Evolutionary conservation across 2,888 invertebrate species (phyloP), one percentile per base, ranked within the genome.

Genomic region (Tenthredo notha): DNA sequence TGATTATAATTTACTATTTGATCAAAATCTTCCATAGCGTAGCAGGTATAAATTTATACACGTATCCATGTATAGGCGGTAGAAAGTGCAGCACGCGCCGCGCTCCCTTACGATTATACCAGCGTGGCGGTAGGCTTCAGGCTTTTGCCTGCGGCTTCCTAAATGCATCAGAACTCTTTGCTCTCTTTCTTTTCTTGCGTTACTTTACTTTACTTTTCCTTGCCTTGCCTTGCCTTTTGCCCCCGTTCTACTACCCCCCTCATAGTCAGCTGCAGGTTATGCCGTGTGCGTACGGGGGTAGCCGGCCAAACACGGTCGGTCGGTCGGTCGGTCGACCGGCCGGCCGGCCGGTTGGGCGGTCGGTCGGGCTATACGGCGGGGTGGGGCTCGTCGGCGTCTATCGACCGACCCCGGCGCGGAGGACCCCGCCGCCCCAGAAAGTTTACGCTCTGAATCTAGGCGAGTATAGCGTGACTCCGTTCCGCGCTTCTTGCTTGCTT

Each of bases 341-440:
- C 33, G 33, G 33, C 4, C 33, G 33, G 33, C 4, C 5, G 5
- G 33, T 89, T 86, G 88, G 88, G 87, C 86, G 86, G 72, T 54
- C 72, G 86, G 85, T 84, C 85, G 85, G 85, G 80, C 83, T 72
- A 65, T 72, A 80, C 47, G 78, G 84, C 74, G 84, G 75, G 82
- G 88, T 89, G 88, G 86, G 87, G 87, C 88, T 88, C 90, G 91
- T 90, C 89, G 91, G 90, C 92, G 90, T 91, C 90, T 92, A 92
- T 92, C 92, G 92, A 92, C 92, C 92, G 90, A 92, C 89, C 89
- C 89, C 88, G 86, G 86, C 85, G 87, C 86, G 86, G 86, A 86
- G 83, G 87, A 86, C 85, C 87, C 86, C 87, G 90, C 88, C 88
- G 89, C 89, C 90, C 82, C 91, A 88, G 89, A 87, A 89, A 90